Evolutionary conservation across 2,113 vertebrate species (phyloP).

Genomic region (Anser cygnoides): DNA sequence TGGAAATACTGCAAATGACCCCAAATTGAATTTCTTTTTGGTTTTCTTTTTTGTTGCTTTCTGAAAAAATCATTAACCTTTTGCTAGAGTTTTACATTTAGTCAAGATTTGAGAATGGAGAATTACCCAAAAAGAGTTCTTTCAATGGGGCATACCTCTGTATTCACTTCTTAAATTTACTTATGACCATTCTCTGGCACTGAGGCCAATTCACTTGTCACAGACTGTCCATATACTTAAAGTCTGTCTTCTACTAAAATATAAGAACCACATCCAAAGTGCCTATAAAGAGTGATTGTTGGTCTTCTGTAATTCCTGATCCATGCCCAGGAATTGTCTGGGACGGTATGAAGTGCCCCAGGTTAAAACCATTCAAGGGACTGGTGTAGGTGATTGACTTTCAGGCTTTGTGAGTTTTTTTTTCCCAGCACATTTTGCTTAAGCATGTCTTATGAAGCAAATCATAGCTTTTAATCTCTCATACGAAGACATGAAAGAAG

Average conservation of each 20-base stretch:
- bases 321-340: background rate
- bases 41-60: background rate
- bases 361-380: background rate
- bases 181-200: background rate
- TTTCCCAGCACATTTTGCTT: background rate
- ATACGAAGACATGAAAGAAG: background rate
- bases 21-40: background rate
- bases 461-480: background rate
- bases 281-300: background rate
- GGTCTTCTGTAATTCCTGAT: background rate
- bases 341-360: background rate
- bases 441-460: background rate
- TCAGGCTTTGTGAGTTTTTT: background rate
- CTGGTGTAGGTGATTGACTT: background rate
- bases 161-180: background rate
- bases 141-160: background rate
- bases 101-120: background rate
- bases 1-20: background rate
- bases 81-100: background rate
- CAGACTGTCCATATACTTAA: background rate
- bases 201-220: background rate
- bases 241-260: background rate
- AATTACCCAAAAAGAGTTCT: background rate
- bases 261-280: background rate
- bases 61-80: background rate